Conservation (phyloP, 2,113 vertebrate genomes). For the Macquaria ambigua region DNA sequence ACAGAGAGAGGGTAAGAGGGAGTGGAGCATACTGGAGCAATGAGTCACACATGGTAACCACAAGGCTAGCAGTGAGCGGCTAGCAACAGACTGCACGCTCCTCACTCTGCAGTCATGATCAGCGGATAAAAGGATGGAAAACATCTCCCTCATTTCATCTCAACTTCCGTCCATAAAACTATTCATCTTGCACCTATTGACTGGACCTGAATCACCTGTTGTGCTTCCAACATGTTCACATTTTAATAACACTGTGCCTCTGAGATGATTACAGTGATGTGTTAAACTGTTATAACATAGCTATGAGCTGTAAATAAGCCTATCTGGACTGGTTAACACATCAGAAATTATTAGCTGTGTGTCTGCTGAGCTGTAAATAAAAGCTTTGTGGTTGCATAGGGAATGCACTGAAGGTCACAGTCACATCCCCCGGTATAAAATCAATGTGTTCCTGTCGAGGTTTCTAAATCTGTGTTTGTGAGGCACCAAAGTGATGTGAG, state of each 20-base stretch:
- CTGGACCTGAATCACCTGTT: not conserved
- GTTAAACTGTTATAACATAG: not conserved
- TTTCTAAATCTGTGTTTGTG: conserved; percentile 67
- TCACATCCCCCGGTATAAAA: conserved; percentile 34
- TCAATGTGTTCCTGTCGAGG: conserved; percentile 57
- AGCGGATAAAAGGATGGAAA: not conserved
- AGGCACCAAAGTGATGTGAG: conserved; percentile 21
- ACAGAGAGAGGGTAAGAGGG: conserved; percentile 50
- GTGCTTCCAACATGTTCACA: not conserved
- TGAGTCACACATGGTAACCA: conserved; percentile 76
- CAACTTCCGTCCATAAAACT: not conserved
- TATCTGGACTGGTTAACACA: not conserved
- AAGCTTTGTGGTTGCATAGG: not conserved
- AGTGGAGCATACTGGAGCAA: conserved; percentile 72
- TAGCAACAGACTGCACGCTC: conserved; percentile 46
- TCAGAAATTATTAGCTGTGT: not conserved
- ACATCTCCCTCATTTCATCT: conserved; percentile 5
- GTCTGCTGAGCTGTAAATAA: not conserved
- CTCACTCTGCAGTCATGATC: not conserved
- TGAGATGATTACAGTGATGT: not conserved
- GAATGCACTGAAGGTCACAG: conserved; percentile 46
- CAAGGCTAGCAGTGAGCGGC: conserved; percentile 35
- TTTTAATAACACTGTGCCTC: not conserved
- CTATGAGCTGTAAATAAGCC: not conserved
- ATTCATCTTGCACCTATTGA: not conserved